These are phyloP conservation scores for Drosophila saltans DNA, from an alignment of 1,140 invertebrate species.

Conservation along the genomic window DNA sequence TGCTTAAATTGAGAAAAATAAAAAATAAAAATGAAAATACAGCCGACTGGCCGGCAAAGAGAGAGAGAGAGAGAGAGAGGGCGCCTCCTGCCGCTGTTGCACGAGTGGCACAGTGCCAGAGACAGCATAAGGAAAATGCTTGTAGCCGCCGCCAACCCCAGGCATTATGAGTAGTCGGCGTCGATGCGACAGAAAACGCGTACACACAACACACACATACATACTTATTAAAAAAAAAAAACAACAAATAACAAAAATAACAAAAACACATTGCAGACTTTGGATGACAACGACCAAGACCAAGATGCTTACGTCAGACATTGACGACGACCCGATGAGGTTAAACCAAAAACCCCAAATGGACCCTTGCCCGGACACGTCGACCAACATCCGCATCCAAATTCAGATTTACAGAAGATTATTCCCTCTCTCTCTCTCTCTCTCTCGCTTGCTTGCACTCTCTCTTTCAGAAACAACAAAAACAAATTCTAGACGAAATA, in stretches of 20 bases:
- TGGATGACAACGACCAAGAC: conserved; percentile 19
- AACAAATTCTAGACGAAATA: conserved; percentile 9
- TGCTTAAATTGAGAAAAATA: conserved; percentile 46
- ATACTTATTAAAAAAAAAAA: no score
- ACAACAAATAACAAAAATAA: no score
- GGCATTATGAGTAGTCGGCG: conserved; percentile 1
- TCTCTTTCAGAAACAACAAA: background rate
- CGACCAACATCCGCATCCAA: conserved; percentile 29
- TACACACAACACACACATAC: background rate
- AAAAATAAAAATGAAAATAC: conserved; percentile 20
- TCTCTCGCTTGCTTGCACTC: background rate
- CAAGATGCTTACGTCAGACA: conserved; percentile 59
- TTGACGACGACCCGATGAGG: conserved; percentile 17
- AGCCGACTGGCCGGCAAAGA: conserved; percentile 50
- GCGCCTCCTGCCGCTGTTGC: conserved; percentile 2
- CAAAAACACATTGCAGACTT: conserved; percentile 37
- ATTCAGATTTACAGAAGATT: conserved; percentile 32
- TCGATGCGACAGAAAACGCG: background rate
- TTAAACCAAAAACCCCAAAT: conserved; percentile 21
- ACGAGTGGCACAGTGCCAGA: conserved; percentile 38
- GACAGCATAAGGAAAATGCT: conserved; percentile 26
- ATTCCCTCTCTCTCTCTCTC: background rate
- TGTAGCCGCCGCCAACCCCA: conserved; percentile 9
- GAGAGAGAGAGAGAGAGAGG: no score
- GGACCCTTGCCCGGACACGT: conserved; percentile 30